Conservation (phyloP, 2,888 invertebrate species). For the Doris montereyensis region DNA sequence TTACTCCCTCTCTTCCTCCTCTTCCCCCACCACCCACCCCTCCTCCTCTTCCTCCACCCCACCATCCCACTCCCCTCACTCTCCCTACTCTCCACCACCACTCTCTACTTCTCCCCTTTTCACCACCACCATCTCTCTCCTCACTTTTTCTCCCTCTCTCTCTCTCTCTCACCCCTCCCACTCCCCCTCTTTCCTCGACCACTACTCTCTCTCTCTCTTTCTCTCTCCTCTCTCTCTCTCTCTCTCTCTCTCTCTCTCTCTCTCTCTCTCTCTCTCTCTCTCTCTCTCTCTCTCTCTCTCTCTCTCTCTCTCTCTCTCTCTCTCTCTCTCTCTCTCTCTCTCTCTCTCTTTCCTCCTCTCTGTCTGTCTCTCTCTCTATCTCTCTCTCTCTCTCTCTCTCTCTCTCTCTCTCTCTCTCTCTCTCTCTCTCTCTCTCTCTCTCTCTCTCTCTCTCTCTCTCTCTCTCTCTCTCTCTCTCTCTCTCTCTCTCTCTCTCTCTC, state of each 20-base stretch:
- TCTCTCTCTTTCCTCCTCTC: not conserved
- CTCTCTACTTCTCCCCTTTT: not conserved
- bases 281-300: not conserved
- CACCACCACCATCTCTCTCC: not conserved
- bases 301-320: not conserved
- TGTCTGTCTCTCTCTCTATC: too few relatives aligned
- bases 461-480: not conserved
- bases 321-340: not conserved
- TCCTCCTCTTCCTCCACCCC: not conserved
- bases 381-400: too few relatives aligned
- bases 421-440: not conserved
- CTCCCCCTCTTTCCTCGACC: not conserved
- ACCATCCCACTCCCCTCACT: not conserved
- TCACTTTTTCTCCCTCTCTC: not conserved
- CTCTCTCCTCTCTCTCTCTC: slow-evolving; percentile 25
- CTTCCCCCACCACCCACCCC: not conserved
- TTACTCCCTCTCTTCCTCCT: not conserved
- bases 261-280: not conserved
- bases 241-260: slow-evolving; percentile 8
- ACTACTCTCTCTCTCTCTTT: not conserved
- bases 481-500: not conserved
- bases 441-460: not conserved
- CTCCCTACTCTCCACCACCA: not conserved
- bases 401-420: not conserved
- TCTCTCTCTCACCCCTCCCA: not conserved